Percentiles rank a stretch among this genome's conserved stretches.
Conservation (phyloP, 2,797 vertebrate genomes). For the Chelmon rostratus region DNA sequence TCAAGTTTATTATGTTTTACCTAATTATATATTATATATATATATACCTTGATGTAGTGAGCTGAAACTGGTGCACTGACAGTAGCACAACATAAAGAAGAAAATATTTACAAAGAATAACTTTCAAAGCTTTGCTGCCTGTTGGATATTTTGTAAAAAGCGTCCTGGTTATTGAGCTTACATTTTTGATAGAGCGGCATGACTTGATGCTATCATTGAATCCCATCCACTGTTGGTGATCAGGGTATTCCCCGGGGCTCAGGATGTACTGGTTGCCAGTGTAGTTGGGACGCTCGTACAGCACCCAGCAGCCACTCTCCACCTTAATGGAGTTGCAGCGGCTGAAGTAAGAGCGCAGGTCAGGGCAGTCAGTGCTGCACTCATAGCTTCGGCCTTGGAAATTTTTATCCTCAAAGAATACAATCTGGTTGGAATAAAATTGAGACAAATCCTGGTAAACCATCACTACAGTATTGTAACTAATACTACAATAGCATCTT, state of each 20-base stretch:
- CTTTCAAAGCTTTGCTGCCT: background rate
- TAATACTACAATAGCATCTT: background rate
- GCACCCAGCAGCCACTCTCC: conserved; percentile 79
- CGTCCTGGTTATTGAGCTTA: conserved; percentile 51
- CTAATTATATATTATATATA: no score
- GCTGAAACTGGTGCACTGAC: background rate
- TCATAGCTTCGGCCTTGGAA: conserved; percentile 74
- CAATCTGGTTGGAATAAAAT: conserved; percentile 62
- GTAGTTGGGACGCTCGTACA: conserved; percentile 76
- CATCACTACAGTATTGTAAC: background rate
- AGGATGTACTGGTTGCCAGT: conserved; percentile 78
- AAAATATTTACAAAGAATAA: background rate
- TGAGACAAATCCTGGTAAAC: conserved; percentile 26
- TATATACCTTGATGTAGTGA: background rate
- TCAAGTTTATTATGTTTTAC: background rate
- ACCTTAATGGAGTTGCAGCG: conserved; percentile 78
- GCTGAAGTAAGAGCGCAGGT: conserved; percentile 68
- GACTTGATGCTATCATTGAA: conserved; percentile 74
- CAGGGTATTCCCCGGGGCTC: conserved; percentile 73
- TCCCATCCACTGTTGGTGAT: conserved; percentile 74
- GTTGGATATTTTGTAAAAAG: background rate
- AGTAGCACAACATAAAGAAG: background rate
- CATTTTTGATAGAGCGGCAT: conserved; percentile 71
- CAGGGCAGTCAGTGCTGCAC: conserved; percentile 68
- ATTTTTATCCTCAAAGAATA: conserved; percentile 77